Evolutionary conservation across 1,140 invertebrate species (phyloP).

Genomic region (Cataglyphis hispanica): DNA sequence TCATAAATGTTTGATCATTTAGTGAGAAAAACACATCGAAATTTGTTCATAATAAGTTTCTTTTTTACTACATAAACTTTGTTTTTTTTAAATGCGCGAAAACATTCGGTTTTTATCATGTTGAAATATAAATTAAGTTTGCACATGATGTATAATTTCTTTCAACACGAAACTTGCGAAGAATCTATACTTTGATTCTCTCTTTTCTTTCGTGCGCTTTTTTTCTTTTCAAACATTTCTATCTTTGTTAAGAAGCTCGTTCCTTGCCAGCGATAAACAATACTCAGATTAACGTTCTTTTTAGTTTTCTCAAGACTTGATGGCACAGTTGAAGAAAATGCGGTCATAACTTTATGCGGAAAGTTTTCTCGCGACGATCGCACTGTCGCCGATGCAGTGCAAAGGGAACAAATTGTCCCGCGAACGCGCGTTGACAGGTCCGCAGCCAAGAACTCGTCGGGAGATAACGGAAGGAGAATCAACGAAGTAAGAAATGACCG

Average conservation of each 20-base stretch:
- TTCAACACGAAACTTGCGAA: slow-evolving; percentile 20
- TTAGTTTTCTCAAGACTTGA: slow-evolving; percentile 42
- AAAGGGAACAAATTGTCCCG: slow-evolving; percentile 52
- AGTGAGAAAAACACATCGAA: neutral
- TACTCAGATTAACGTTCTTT: slow-evolving; percentile 49
- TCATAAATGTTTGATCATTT: neutral
- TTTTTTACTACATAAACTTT: neutral
- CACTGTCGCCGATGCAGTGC: slow-evolving; percentile 22
- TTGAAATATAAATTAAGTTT: slow-evolving; percentile 28
- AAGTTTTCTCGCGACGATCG: slow-evolving; percentile 46
- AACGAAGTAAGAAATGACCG: slow-evolving; percentile 75
- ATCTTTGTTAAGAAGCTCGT: slow-evolving; percentile 12
- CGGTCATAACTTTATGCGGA: slow-evolving; percentile 20
- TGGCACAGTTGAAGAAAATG: slow-evolving; percentile 42
- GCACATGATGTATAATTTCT: slow-evolving; percentile 19
- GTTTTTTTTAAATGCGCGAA: neutral
- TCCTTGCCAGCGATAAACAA: slow-evolving; percentile 38
- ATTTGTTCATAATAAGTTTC: neutral
- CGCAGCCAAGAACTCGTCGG: slow-evolving; percentile 33
- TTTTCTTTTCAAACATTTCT: slow-evolving; percentile 16
- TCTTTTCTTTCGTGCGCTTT: neutral
- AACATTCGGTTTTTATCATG: slow-evolving; percentile 19
- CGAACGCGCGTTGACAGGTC: slow-evolving; percentile 57
- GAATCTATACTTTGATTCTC: neutral
- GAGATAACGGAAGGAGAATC: slow-evolving; percentile 69